These are phyloP conservation scores for Pseudomyrmex concolor DNA, from an alignment of 1,140 invertebrate species.

Conservation along the genomic window DNA sequence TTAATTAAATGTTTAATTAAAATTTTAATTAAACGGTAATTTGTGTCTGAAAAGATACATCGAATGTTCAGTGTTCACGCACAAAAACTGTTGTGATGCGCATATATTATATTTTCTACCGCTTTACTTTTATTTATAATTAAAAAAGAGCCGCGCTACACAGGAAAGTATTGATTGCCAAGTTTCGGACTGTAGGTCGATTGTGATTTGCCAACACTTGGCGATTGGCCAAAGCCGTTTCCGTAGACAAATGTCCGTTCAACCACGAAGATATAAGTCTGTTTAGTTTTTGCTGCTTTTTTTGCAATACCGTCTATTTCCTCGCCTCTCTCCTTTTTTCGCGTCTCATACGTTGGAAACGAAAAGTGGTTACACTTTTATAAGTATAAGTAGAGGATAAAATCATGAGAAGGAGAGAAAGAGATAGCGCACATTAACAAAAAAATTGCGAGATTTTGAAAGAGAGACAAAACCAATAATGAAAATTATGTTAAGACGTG, in stretches of 20 bases:
- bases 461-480: no score
- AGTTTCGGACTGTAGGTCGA: constrained; percentile 65
- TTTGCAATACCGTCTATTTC: constrained; percentile 40
- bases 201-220: constrained; percentile 67
- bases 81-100: no score
- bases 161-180: constrained; percentile 63
- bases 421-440: no score
- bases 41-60: no score
- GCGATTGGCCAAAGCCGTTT: constrained; percentile 69
- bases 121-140: constrained; percentile 7
- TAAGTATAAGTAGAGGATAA: not conserved
- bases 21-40: no score
- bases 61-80: no score
- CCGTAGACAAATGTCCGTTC: constrained; percentile 75
- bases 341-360: not conserved
- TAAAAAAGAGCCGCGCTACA: not conserved
- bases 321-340: not conserved
- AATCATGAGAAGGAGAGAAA: not conserved
- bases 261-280: constrained; percentile 68
- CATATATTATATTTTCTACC: not conserved
- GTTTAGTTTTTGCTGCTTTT: constrained; percentile 66
- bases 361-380: constrained; percentile 63
- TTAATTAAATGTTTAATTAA: no score
- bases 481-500: no score
- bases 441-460: no score